A percentile compares a stretch with the other conserved stretches of the same genome.
Evolutionary conservation across 2,888 invertebrate species (phyloP).

Genomic region (Onthophagus sagittarius): DNA sequence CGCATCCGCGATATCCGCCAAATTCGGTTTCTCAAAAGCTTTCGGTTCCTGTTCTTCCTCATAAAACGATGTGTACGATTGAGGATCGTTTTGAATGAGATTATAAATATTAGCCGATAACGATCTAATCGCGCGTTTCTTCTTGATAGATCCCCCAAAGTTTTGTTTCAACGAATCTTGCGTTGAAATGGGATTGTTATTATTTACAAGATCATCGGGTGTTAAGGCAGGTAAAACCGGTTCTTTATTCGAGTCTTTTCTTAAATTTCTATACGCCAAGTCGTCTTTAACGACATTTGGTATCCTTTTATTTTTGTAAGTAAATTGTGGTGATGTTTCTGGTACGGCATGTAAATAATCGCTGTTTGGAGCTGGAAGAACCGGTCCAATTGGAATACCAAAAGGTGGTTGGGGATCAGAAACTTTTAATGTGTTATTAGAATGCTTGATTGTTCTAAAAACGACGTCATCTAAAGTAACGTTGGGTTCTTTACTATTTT

Average conservation of each 20-base stretch:
- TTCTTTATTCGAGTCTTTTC: constrained; percentile 71
- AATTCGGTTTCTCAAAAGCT: constrained; percentile 35
- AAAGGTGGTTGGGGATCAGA: constrained; percentile 84
- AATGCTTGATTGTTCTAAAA: constrained; percentile 73
- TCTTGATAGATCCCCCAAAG: constrained; percentile 53
- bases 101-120: constrained; percentile 81
- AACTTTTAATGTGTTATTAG: constrained; percentile 68
- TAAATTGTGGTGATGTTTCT: constrained; percentile 56
- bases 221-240: constrained; percentile 48
- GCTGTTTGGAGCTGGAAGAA: constrained; percentile 72
- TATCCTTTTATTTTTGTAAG: constrained; percentile 63
- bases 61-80: constrained; percentile 5
- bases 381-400: constrained; percentile 84
- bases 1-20: constrained; percentile 48
- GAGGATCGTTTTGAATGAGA: constrained; percentile 61
- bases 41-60: constrained; percentile 29
- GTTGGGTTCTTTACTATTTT: constrained; percentile 65
- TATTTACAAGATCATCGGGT: constrained; percentile 51
- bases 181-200: constrained; percentile 43
- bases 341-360: constrained; percentile 81
- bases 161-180: constrained; percentile 17
- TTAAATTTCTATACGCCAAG: constrained; percentile 76
- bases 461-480: constrained; percentile 80
- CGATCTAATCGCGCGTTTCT: constrained; percentile 76
- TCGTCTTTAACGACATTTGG: constrained; percentile 86